Evolutionary conservation across 1,140 invertebrate species (phyloP).

Genomic region (Cherax quadricarinatus): DNA sequence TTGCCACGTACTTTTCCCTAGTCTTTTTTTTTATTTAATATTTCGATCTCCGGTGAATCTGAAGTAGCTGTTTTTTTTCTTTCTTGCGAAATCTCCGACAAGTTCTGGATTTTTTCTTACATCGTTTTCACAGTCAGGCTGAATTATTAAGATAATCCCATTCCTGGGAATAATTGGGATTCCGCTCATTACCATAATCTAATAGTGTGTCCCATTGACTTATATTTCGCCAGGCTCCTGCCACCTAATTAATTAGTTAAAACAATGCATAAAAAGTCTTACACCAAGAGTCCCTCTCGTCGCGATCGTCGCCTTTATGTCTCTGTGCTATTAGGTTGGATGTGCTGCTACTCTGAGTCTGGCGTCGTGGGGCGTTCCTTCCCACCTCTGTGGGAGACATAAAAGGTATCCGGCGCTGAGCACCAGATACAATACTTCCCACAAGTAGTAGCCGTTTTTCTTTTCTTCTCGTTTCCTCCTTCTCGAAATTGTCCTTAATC

Average conservation of each 20-base stretch:
- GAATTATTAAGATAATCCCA: background rate
- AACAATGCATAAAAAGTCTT: background rate
- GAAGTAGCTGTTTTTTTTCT: too few species aligned
- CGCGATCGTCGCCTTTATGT: background rate
- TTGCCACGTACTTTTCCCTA: too few species aligned
- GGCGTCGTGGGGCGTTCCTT: background rate
- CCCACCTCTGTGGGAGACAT: background rate
- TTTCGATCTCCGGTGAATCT: too few species aligned
- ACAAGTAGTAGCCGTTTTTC: too few species aligned
- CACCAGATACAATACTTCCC: conserved; percentile 23
- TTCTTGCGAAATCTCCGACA: background rate
- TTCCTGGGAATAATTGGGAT: background rate
- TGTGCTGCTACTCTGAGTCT: too few species aligned
- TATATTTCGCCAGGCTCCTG: conserved; percentile 23
- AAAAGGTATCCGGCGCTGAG: conserved; percentile 4
- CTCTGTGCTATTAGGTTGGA: too few species aligned
- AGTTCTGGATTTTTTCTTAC: background rate
- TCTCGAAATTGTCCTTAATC: too few species aligned
- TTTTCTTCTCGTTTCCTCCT: too few species aligned
- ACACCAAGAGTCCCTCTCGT: background rate
- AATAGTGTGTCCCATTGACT: conserved; percentile 7
- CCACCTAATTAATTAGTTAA: conserved; percentile 11
- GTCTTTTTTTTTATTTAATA: too few species aligned
- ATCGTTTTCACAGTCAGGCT: background rate
- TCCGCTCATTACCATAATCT: conserved; percentile 42